A percentile compares a stretch with the other conserved stretches of the same genome.
These are phyloP conservation scores for Amphibalanus amphitrite DNA, from an alignment of 1,140 invertebrate species.

Conservation along the genomic window DNA sequence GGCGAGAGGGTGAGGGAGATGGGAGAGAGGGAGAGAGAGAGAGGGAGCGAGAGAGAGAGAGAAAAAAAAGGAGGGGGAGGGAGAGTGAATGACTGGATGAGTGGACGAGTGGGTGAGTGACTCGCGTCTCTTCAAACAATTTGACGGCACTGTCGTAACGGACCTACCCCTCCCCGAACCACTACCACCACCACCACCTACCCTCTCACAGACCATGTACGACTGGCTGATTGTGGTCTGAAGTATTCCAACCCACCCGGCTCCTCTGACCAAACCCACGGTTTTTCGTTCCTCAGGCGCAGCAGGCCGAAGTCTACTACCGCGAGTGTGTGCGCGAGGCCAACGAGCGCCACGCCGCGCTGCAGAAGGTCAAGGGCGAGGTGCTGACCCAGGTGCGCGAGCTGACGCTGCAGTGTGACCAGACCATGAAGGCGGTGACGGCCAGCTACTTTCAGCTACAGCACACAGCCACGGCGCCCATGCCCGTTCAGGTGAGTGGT, in stretches of 20 bases:
- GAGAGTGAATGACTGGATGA: no score
- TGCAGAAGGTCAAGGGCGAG: conserved; percentile 30
- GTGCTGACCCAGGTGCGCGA: conserved; percentile 32
- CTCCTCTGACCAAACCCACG: no score
- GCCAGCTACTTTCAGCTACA: conserved; percentile 37
- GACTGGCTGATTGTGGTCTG: no score
- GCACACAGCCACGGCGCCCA: conserved; percentile 30
- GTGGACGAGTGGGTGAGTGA: no score
- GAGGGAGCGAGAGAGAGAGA: not conserved
- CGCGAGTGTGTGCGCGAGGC: conserved; percentile 34
- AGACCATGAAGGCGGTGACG: conserved; percentile 34
- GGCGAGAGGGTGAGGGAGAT: not conserved
- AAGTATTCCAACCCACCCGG: no score
- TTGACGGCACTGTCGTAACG: no score
- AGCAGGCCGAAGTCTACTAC: conserved; percentile 36
- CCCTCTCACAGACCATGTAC: no score
- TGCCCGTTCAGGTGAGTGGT: conserved; percentile 29
- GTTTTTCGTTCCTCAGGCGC: conserved; percentile 18
- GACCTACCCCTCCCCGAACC: no score
- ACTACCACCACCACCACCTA: no score
- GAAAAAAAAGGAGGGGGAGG: no score
- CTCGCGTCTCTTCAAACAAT: no score
- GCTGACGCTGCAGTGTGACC: conserved; percentile 33
- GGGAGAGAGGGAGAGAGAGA: conserved; percentile 2
- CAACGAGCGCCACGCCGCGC: conserved; percentile 29